Evolutionary conservation across 2,797 vertebrate genomes (phyloP).

Genomic region (Garrulus glandarius): DNA sequence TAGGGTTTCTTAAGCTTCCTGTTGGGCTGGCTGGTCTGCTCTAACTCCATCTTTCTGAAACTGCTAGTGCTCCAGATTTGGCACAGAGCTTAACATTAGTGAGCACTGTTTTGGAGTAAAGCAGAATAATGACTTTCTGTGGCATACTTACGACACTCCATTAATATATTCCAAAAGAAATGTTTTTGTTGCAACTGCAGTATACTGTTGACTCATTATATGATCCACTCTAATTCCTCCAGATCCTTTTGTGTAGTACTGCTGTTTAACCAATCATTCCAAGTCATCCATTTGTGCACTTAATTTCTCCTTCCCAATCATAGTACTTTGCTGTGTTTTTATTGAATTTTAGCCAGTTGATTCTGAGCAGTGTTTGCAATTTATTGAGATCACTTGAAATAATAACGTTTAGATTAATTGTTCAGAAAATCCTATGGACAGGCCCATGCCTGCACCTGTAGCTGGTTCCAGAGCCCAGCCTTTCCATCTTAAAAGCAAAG

Average conservation of each 20-base stretch:
- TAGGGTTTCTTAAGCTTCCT: neutral
- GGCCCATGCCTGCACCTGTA: conserved; percentile 12
- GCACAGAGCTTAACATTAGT: neutral
- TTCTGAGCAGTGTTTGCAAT: conserved; percentile 37
- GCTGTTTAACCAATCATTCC: conserved; percentile 20
- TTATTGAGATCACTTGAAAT: conserved; percentile 42
- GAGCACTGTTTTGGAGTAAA: neutral
- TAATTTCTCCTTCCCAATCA: neutral
- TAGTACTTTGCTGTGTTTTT: neutral
- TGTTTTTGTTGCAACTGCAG: neutral
- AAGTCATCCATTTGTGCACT: neutral
- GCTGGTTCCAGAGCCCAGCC: conserved; percentile 12
- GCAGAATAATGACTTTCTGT: neutral
- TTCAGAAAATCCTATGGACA: conserved; percentile 46
- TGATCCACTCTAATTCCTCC: conserved; percentile 19
- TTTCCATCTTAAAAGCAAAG: conserved; percentile 39
- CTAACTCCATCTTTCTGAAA: neutral
- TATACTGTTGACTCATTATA: neutral
- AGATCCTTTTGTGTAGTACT: conserved; percentile 2
- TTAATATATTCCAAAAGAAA: neutral
- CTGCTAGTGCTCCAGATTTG: neutral
- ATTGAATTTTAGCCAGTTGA: conserved; percentile 46
- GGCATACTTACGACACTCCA: neutral
- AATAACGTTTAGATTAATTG: conserved; percentile 21
- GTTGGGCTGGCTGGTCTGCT: neutral